Base-by-base conservation (phyloP, 2,888 invertebrate genomes). In the Hipparchia sbordonii region DNA sequence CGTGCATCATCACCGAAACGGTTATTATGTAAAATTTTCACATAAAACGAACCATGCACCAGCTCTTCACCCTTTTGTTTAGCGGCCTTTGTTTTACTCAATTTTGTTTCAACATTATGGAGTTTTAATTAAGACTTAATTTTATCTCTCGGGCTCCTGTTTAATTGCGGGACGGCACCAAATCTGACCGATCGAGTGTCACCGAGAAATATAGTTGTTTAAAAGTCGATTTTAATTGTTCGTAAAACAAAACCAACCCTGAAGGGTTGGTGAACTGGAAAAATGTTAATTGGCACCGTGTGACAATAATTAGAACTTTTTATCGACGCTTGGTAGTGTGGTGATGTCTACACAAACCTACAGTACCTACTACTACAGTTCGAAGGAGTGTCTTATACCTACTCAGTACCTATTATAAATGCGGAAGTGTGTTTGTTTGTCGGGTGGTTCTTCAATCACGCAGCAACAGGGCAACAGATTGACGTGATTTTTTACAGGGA, bases 41-140 rank as follows among this genome's bases (percentile, higher is more conserved):
- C 61, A 2, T 62, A 2, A 7, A 46, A 1, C 9, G 46, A 63
- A 13, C 48, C 46, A 10, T 52, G 1, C 65, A 51, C 65, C 52
- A 10, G 51, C 52, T 65, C 65, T 65, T 3, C 33, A 12, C 12
- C 3, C 51, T 51, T 65, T 65, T 65, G 52, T 52, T 33, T 23
- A 54, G 13, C 8, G 51, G 7, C 61, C 80, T 78, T 82, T 79
- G 78, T 76, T 80, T 81, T 76, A 75, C 65, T 77, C 79, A 77
- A 72, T 80, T 80, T 79, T 79, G 77, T 80, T 79, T 67, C 69
- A 75, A 84, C 82, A 81, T 87, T 89, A 90, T 89, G 85, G 88
- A 87, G 85, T 87, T 92, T 92, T 92, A 91, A 92, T 92, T 92
- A 92, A 92, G 89, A 88, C 91, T 91, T 91, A 92, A 92, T 91